Percentiles rank a stretch among this genome's conserved stretches.
Evolutionary conservation across 2,797 vertebrate genomes (phyloP).

Genomic region (Moxostoma hubbsi): DNA sequence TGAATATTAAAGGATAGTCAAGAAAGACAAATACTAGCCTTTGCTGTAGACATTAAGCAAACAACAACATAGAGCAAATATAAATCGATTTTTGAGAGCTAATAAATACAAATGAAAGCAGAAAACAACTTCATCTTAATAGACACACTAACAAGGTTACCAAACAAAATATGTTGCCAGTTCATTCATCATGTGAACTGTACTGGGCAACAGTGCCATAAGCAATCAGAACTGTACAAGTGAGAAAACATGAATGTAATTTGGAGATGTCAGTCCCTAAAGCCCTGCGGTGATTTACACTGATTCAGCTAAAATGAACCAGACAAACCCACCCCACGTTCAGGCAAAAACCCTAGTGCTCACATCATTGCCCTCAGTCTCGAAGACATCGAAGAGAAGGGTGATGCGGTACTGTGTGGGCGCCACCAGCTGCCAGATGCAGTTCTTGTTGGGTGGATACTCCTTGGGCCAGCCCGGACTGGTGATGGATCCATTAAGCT

Average conservation of each 20-base stretch:
- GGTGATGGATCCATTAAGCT: conserved; percentile 96
- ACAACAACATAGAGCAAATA: too few relatives aligned
- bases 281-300: conserved; percentile 4
- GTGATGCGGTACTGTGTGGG: conserved; percentile 98
- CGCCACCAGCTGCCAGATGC: conserved; percentile 97
- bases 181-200: background rate
- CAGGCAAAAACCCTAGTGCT: conserved; percentile 76
- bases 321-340: conserved; percentile 72
- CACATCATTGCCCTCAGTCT: conserved; percentile 98
- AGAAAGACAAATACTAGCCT: too few relatives aligned
- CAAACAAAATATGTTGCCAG: background rate
- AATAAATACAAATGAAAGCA: background rate
- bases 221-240: background rate
- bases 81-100: too few relatives aligned
- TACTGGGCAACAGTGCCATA: background rate
- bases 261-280: conserved; percentile 6
- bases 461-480: conserved; percentile 98
- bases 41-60: too few relatives aligned
- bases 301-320: conserved; percentile 29
- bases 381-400: conserved; percentile 95
- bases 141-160: background rate
- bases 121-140: background rate
- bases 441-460: conserved; percentile 98
- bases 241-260: conserved; percentile 5
- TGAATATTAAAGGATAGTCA: too few relatives aligned